Percentiles rank a stretch among this genome's conserved stretches.
Evolutionary conservation across 2,888 invertebrate genomes (phyloP).

Genomic region (Latrodectus elegans): DNA sequence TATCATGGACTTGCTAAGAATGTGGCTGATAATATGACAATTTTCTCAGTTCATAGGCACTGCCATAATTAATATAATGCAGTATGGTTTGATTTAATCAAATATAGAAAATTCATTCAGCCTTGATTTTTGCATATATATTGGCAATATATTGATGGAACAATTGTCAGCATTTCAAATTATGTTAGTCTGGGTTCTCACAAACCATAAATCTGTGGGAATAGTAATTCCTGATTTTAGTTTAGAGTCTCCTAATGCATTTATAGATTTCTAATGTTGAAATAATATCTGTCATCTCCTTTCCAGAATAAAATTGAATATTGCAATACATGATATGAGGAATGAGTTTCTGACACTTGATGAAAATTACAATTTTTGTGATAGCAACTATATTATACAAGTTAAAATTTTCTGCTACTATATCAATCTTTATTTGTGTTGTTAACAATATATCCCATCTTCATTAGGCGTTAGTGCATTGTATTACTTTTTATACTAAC

Average conservation of each 20-base stretch:
- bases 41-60: too few species aligned
- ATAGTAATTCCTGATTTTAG: conserved; percentile 67
- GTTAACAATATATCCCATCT: neutral
- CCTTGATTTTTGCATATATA: conserved; percentile 70
- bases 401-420: neutral
- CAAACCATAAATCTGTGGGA: conserved; percentile 62
- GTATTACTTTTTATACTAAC: neutral
- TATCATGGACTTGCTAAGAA: too few species aligned
- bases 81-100: conserved; percentile 12
- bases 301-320: conserved; percentile 71
- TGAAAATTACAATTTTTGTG: conserved; percentile 49
- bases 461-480: neutral
- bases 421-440: neutral
- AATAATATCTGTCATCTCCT: conserved; percentile 70
- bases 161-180: conserved; percentile 68
- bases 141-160: conserved; percentile 72
- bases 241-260: conserved; percentile 40
- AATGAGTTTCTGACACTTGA: conserved; percentile 56
- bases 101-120: conserved; percentile 60
- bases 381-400: neutral
- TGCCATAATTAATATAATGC: too few species aligned
- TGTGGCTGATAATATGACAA: too few species aligned
- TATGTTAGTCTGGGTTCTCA: conserved; percentile 66
- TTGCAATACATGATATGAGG: conserved; percentile 69
- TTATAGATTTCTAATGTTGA: conserved; percentile 34